A percentile compares a stretch with the other conserved stretches of the same genome.
These are phyloP conservation scores for Tribolium madens DNA, from an alignment of 1,140 invertebrate genomes.

Conservation along the genomic window DNA sequence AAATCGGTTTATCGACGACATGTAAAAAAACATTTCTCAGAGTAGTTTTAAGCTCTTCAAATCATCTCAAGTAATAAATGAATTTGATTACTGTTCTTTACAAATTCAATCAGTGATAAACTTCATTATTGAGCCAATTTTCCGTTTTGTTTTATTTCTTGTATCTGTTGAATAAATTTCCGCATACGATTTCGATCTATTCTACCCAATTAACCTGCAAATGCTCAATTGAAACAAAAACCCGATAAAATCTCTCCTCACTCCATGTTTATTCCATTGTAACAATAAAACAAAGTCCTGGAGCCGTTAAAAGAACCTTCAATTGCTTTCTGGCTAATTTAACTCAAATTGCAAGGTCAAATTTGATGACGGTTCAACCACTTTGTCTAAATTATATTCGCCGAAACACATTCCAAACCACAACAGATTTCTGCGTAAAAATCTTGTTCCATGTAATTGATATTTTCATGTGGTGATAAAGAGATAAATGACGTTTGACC, in stretches of 20 bases:
- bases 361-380: conserved; percentile 35
- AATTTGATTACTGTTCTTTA: no score
- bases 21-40: no score
- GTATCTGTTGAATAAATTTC: neutral
- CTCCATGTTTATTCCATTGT: conserved; percentile 17
- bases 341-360: conserved; percentile 43
- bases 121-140: no score
- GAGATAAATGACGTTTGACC: conserved; percentile 2
- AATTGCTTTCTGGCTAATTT: conserved; percentile 40
- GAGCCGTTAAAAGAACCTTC: conserved; percentile 23
- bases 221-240: conserved; percentile 10
- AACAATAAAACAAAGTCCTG: conserved; percentile 7
- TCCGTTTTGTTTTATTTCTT: neutral
- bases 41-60: no score
- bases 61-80: no score
- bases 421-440: conserved; percentile 1
- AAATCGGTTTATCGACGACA: no score
- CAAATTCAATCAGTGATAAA: no score
- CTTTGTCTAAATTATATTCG: conserved; percentile 37
- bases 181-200: neutral
- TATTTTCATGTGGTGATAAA: neutral
- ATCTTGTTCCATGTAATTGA: neutral
- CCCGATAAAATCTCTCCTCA: conserved; percentile 10
- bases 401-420: conserved; percentile 7
- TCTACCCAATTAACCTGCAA: neutral